phyloP scores from a whole-genome alignment of 92 coral and sea anemone species.

The Palythoa heliodiscus region DNA sequence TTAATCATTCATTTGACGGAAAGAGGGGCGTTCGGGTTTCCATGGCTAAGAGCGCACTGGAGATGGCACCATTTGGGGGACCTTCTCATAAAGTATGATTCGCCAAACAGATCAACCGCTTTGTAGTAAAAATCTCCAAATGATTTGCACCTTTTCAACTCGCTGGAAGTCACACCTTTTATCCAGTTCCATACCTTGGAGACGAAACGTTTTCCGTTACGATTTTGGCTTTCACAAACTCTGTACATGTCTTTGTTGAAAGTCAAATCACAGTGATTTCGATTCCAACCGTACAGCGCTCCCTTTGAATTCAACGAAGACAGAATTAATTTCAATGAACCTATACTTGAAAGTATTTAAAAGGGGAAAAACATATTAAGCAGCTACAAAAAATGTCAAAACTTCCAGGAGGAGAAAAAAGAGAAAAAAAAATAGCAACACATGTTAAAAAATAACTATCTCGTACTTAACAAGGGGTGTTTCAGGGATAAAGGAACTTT shows the following conservation, averaged over 20 bases:
- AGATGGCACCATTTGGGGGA: slow-evolving; percentile 78
- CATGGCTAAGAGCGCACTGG: slow-evolving; percentile 54
- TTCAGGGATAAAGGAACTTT: too few species aligned
- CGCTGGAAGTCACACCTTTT: slow-evolving; percentile 22
- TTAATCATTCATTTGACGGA: not conserved
- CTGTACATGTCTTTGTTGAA: slow-evolving; percentile 67
- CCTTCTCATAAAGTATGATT: slow-evolving; percentile 25
- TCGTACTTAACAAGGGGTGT: too few species aligned
- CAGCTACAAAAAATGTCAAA: too few species aligned
- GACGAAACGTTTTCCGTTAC: slow-evolving; percentile 45
- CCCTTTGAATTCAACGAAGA: not conserved
- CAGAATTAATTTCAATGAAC: too few species aligned
- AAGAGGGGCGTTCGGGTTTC: slow-evolving; percentile 44
- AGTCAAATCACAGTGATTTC: slow-evolving; percentile 50
- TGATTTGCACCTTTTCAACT: slow-evolving; percentile 52
- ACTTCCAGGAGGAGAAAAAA: too few species aligned
- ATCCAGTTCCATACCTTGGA: slow-evolving; percentile 49
- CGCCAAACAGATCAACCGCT: slow-evolving; percentile 66
- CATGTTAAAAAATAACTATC: too few species aligned
- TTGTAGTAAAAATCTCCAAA: slow-evolving; percentile 65
- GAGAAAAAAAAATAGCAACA: too few species aligned
- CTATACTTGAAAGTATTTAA: too few species aligned
- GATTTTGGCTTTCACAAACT: slow-evolving; percentile 34
- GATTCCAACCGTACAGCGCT: not conserved
- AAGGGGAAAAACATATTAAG: too few species aligned